Evolutionary conservation across 2,113 vertebrate genomes (phyloP), one percentile per base, ranked within the genome.

Genomic region (Sylvietta virens): DNA sequence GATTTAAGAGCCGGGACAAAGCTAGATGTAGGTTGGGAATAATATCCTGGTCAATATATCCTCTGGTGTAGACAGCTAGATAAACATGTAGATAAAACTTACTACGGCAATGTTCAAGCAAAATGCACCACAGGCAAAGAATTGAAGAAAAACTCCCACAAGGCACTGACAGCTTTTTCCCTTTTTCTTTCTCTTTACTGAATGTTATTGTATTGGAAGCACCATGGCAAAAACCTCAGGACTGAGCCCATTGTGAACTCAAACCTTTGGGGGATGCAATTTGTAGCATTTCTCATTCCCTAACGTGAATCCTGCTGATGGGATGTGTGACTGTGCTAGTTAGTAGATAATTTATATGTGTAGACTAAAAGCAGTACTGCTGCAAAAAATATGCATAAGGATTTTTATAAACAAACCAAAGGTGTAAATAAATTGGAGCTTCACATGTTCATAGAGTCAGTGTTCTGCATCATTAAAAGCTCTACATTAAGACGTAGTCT

Each of bases 51-150:
- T 95, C 95, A 81, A 89, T 92, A 92, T 91, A 95, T 95, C 81
- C 83, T 76, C 81, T 57, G n/a, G 48, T 92, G 78, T 28, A 95
- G 95, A 84, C 83, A 92, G 73, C 53, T 74, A 94, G 57, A 94
- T 93, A 96, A 97, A 97, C 77, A 94, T 65, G 73, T 71, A 95
- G 83, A 91, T 95, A 95, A 95, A 96, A 91, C 80, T 81, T 71
- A 20, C 35, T 60, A 72, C 17, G 79, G 73, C 61, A 65, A 40
- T 48, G 57, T 53, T 91, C 77, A 91, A 81, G 65, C 26, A 92
- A 91, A 95, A 78, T 37, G 57, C n/a, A 81, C 45, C 57, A 74
- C 28, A 65, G 86, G 83, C 91, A 92, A 94, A 35, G 80, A 95
- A 94, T 7, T 69, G 86, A 87, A 89, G 60, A 87, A 76, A 79